Percentiles rank a stretch among this genome's conserved stretches.
These are phyloP conservation scores for Julus scandinavius DNA, from an alignment of 2,888 invertebrate genomes.

Conservation along the genomic window DNA sequence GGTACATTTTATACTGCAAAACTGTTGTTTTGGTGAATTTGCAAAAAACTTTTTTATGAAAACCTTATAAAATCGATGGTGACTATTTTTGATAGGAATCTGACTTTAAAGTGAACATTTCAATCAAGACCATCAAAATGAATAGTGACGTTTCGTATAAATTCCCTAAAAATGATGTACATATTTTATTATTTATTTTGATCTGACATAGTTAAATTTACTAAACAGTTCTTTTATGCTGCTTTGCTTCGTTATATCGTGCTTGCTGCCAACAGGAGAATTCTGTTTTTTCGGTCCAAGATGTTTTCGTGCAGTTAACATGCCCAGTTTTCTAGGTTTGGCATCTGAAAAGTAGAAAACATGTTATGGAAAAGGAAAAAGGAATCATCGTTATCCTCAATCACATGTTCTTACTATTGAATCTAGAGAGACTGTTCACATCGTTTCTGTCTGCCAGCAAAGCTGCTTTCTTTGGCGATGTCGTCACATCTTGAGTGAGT, in stretches of 20 bases:
- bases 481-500: background rate
- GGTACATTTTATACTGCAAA: no score
- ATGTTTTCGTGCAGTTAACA: background rate
- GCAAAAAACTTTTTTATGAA: no score
- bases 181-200: background rate
- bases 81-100: no score
- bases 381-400: background rate
- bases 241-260: background rate
- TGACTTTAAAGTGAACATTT: no score
- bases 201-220: background rate
- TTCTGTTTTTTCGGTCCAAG: background rate
- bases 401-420: background rate
- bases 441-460: background rate
- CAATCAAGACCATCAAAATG: no score
- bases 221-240: background rate
- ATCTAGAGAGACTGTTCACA: no score
- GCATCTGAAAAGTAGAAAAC: background rate
- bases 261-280: background rate
- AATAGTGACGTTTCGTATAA: no score
- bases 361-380: background rate
- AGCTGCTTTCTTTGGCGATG: background rate
- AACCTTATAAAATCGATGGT: no score
- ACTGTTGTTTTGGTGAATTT: no score
- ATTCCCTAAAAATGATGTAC: no score
- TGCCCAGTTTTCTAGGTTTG: background rate